These are phyloP conservation scores for Botia kubotai DNA, from an alignment of 2,797 vertebrate genomes.

Conservation along the genomic window DNA sequence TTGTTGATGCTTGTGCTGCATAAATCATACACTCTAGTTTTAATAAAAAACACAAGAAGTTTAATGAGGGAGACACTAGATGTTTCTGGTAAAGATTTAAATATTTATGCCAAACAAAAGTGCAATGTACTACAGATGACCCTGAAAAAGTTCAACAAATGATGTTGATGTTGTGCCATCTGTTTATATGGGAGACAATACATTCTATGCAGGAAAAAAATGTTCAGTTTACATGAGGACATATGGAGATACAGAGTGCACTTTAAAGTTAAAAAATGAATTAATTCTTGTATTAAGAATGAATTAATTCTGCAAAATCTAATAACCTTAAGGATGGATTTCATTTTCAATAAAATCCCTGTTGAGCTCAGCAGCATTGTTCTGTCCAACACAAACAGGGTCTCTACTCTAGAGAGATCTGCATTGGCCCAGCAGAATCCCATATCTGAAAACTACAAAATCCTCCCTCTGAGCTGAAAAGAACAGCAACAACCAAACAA, in stretches of 20 bases:
- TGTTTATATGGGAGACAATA: neutral
- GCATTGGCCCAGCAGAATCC: conserved; percentile 39
- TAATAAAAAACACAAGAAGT: neutral
- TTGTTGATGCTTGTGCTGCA: too few species aligned
- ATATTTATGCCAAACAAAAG: neutral
- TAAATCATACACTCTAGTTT: too few species aligned
- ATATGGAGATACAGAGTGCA: conserved; percentile 2
- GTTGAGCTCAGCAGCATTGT: conserved; percentile 60
- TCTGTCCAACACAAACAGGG: conserved; percentile 72
- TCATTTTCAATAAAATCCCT: conserved; percentile 66
- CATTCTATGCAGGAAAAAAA: conserved; percentile 14
- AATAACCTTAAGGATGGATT: conserved; percentile 63
- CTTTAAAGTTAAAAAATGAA: conserved; percentile 11
- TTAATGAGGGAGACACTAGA: neutral
- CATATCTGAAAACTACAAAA: conserved; percentile 43
- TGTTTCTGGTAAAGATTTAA: neutral
- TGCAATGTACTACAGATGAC: conserved; percentile 5
- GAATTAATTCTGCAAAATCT: conserved; percentile 51
- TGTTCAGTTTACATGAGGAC: conserved; percentile 22
- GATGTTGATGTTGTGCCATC: conserved; percentile 4
- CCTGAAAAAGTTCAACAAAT: conserved; percentile 13
- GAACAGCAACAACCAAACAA: conserved; percentile 39
- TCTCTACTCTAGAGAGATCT: conserved; percentile 38
- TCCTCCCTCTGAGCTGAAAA: conserved; percentile 28
- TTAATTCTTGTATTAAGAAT: conserved; percentile 49